Evolutionary conservation across 2,888 invertebrate species (phyloP), one percentile per base, ranked within the genome.

Genomic region (Rhagophthalmus giganteus): DNA sequence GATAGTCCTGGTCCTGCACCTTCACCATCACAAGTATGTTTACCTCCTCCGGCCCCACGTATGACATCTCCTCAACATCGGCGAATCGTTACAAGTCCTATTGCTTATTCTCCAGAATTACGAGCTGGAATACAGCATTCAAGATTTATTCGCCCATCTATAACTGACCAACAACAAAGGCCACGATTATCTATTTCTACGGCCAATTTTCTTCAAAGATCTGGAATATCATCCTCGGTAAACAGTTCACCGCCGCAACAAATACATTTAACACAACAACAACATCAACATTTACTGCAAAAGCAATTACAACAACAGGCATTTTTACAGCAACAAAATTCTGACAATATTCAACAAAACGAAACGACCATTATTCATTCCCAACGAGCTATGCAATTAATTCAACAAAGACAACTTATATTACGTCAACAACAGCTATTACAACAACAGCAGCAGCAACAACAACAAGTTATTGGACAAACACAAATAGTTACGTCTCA

Each of bases 61-160:
- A 80, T 81, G 79, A 76, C 81, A 2, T 81, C 81, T 8, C 81
- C 82, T 0, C 81, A 81, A 60, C 81, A 81, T 63, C 72, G 81
- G 34, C 67, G 81, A 47, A 72, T 80, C n/a, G 77, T 79, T 1
- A 80, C 80, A 0, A 80, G 80, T 68, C 81, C 81, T 1, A 69
- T 74, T 8, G 71, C 69, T 4, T 72, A 71, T 53, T 53, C 33
- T 1, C 28, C 66, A 9, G 62, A 57, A 13, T 40, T 50, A 8
- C 35, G 56, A 30, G 54, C 72, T 20, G 65, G 0, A 71, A 75
- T 54, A 74, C 74, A 57, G 5, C 61, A 62, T 37, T 41, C 64
- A 10, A 58, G 65, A 32, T 73, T 73, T 48, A 66, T 68, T 6
- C 59, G 71, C 27, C 67, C 69, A 2, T 66, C 69, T 8, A 46